Evolutionary conservation across 2,113 vertebrate genomes (phyloP).

Genomic region (Tichodroma muraria): DNA sequence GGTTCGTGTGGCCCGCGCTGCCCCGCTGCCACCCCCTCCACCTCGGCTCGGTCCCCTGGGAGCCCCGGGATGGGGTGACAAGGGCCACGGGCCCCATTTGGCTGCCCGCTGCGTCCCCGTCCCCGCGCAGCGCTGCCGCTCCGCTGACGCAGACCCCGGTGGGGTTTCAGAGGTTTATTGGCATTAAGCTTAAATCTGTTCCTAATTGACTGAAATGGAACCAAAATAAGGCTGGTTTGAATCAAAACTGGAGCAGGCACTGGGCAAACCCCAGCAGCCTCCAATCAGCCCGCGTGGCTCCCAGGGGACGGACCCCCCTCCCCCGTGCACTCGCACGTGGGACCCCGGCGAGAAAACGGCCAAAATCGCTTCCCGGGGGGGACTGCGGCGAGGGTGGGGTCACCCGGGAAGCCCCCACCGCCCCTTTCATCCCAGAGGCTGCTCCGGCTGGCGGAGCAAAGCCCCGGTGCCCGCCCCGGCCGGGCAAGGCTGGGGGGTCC

Average conservation of each 20-base stretch:
- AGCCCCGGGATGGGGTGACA: neutral
- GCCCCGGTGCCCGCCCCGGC: fast-evolving
- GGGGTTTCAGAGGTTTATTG: slow-evolving; percentile 60
- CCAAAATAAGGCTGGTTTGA: slow-evolving; percentile 62
- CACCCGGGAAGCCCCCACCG: neutral
- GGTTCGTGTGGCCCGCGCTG: neutral
- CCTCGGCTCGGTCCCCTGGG: neutral
- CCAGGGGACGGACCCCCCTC: neutral
- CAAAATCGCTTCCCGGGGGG: neutral
- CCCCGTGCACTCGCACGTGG: neutral
- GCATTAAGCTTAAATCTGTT: slow-evolving; percentile 65
- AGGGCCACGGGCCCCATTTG: neutral
- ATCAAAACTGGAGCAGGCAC: slow-evolving; percentile 38
- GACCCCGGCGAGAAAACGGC: neutral
- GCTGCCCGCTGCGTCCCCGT: slow-evolving; percentile 27
- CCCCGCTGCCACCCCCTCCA: neutral
- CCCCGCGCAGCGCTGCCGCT: slow-evolving; percentile 8
- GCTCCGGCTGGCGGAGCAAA: neutral
- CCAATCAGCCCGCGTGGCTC: slow-evolving; percentile 6
- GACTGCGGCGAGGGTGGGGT: neutral
- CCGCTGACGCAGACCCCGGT: slow-evolving; percentile 42
- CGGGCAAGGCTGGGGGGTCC: neutral
- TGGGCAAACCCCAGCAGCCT: slow-evolving; percentile 45
- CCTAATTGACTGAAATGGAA: slow-evolving; percentile 60
- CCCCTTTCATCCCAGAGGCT: neutral